A percentile compares a stretch with the other conserved stretches of the same genome.
Conservation (phyloP, 2,888 invertebrate species). For the Luperina nickerlii region DNA sequence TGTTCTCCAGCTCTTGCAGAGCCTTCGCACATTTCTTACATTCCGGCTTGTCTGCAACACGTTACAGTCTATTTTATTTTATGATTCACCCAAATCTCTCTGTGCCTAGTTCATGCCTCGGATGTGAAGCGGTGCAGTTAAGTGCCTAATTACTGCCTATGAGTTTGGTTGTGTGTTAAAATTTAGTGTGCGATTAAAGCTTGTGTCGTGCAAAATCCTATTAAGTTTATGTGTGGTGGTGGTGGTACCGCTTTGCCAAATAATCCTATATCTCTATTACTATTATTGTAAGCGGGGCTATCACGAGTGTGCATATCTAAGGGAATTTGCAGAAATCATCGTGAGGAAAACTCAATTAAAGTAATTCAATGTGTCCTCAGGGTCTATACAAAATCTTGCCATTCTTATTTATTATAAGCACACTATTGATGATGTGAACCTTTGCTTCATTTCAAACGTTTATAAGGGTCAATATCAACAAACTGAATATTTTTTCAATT, state of each 20-base stretch:
- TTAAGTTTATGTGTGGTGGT: conserved; percentile 59
- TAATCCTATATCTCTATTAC: conserved; percentile 20
- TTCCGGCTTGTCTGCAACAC: conserved; percentile 95
- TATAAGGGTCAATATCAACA: no score
- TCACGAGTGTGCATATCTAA: conserved; percentile 43
- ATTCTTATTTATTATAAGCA: conserved; percentile 27
- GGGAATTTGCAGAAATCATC: conserved; percentile 19
- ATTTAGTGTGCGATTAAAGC: conserved; percentile 79
- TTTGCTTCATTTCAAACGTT: conserved; percentile 36
- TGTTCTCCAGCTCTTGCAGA: conserved; percentile 97
- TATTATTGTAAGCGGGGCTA: conserved; percentile 38
- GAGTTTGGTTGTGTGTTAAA: conserved; percentile 77
- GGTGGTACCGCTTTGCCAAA: conserved; percentile 36
- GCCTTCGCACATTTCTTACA: conserved; percentile 98
- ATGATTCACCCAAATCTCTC: conserved; percentile 42
- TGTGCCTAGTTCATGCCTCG: conserved; percentile 78
- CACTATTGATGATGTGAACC: conserved; percentile 25
- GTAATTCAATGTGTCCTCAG: conserved; percentile 30
- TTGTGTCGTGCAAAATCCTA: conserved; percentile 70
- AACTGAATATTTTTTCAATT: no score
- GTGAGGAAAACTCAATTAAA: conserved; percentile 28
- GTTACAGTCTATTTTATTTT: conserved; percentile 45
- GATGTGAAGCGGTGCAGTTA: conserved; percentile 87
- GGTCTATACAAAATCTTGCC: conserved; percentile 31
- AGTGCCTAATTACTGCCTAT: conserved; percentile 77